These are phyloP conservation scores for Gymnobelideus leadbeateri DNA, from an alignment of 2,113 vertebrate species.

Conservation along the genomic window DNA sequence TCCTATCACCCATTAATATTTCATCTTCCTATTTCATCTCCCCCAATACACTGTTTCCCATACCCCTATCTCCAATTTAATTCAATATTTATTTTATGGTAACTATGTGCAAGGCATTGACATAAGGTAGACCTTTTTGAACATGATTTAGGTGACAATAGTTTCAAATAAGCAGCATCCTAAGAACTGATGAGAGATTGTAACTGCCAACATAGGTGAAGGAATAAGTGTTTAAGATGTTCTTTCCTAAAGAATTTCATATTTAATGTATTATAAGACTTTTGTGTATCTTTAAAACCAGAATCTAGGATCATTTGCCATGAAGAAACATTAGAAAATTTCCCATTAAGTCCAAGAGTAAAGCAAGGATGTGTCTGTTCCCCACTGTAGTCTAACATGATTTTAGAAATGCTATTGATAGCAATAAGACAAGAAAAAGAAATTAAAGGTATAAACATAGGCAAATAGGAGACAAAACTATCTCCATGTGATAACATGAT, in stretches of 20 bases:
- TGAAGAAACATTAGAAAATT: too few relatives aligned
- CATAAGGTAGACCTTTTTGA: too few relatives aligned
- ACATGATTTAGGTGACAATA: background rate
- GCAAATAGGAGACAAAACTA: background rate
- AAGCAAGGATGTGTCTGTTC: too few relatives aligned
- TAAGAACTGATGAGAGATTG: background rate
- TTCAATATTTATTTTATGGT: too few relatives aligned
- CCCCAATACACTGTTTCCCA: slow-evolving; percentile 9
- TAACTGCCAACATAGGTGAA: slow-evolving; percentile 20
- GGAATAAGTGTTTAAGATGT: background rate
- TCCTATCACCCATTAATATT: background rate
- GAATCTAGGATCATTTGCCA: too few relatives aligned
- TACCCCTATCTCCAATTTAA: background rate
- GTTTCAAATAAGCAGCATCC: slow-evolving; percentile 9
- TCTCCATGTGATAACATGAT: background rate
- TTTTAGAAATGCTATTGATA: background rate
- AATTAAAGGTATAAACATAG: background rate
- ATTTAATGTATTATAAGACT: background rate
- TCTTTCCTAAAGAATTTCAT: slow-evolving; percentile 29
- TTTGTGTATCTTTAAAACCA: slow-evolving; percentile 39
- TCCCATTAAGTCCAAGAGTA: too few relatives aligned
- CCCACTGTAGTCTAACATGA: too few relatives aligned
- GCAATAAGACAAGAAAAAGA: background rate
- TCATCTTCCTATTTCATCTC: background rate
- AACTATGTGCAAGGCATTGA: too few relatives aligned